Percentiles rank a stretch among this genome's conserved stretches.
Evolutionary conservation across 2,797 vertebrate species (phyloP).

Genomic region (Eupleurogrammus muticus): DNA sequence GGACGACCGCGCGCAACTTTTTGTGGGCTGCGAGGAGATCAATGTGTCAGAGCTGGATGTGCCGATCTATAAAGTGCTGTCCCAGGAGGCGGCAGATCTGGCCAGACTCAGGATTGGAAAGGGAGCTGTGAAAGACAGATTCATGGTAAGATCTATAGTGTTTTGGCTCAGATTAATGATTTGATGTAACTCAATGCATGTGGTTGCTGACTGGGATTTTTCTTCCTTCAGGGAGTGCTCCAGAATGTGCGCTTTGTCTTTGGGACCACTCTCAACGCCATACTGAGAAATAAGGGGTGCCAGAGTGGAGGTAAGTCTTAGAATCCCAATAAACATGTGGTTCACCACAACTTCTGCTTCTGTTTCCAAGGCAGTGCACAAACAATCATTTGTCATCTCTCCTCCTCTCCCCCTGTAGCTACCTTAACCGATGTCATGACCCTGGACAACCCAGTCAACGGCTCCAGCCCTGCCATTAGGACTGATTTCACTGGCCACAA

Average conservation of each 20-base stretch:
- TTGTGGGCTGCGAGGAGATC: constrained; percentile 95
- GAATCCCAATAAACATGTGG: background rate
- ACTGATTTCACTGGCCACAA: constrained; percentile 95
- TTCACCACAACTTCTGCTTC: background rate
- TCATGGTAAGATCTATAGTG: constrained; percentile 86
- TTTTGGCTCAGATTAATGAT: constrained; percentile 1
- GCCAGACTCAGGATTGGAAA: constrained; percentile 92
- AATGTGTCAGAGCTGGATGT: constrained; percentile 91
- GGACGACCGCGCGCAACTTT: constrained; percentile 93
- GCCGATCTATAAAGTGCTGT: constrained; percentile 91
- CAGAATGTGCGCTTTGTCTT: constrained; percentile 98
- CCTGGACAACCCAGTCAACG: constrained; percentile 93
- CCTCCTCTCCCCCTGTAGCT: constrained; percentile 58
- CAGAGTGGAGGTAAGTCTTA: constrained; percentile 89
- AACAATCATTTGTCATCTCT: constrained; percentile 24
- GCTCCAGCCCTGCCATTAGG: constrained; percentile 95
- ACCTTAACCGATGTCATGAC: constrained; percentile 88
- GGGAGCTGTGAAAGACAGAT: constrained; percentile 90
- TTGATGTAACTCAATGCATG: background rate
- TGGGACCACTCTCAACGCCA: constrained; percentile 91
- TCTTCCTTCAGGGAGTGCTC: constrained; percentile 89
- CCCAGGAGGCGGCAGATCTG: constrained; percentile 86
- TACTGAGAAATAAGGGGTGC: constrained; percentile 97
- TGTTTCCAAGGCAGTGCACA: background rate
- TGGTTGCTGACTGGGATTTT: constrained; percentile 13